Percentiles rank a stretch among this genome's conserved stretches.
Evolutionary conservation across 2,113 vertebrate genomes (phyloP).

Genomic region (Sterrhoptilus dennistouni): DNA sequence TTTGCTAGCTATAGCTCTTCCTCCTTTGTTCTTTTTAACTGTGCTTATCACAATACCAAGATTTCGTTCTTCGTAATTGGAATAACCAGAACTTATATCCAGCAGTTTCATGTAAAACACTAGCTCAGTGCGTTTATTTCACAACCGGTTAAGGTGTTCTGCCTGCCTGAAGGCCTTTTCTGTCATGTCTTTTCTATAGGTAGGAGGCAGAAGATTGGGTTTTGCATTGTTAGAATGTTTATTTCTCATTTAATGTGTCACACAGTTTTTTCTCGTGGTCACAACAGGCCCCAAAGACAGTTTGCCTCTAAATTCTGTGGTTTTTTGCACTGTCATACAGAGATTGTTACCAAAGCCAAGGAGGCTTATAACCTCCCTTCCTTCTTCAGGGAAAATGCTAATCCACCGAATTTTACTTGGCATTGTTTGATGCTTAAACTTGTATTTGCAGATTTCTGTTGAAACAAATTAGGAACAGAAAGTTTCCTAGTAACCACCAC

Average conservation of each 20-base stretch:
- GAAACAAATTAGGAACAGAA: slow-evolving; percentile 33
- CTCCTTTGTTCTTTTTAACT: slow-evolving; percentile 18
- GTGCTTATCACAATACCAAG: neutral
- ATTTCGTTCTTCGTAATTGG: neutral
- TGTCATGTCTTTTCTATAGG: neutral
- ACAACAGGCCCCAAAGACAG: neutral
- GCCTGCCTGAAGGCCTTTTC: neutral
- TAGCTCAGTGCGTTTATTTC: neutral
- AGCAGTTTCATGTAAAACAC: neutral
- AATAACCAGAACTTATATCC: neutral
- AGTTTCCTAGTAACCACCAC: neutral
- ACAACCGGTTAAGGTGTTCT: neutral
- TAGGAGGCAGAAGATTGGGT: neutral
- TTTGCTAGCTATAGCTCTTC: neutral
- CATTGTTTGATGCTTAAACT: neutral
- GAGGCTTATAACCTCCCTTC: neutral
- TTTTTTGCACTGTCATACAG: neutral
- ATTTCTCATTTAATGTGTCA: neutral
- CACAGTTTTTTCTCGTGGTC: neutral
- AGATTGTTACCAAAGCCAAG: neutral
- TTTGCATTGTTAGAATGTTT: neutral
- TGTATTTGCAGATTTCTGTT: slow-evolving; percentile 12
- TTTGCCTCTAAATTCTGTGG: neutral
- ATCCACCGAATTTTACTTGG: neutral
- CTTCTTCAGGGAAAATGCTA: neutral